Conservation (phyloP, 2,113 vertebrate genomes). For the Eolophus roseicapilla region DNA sequence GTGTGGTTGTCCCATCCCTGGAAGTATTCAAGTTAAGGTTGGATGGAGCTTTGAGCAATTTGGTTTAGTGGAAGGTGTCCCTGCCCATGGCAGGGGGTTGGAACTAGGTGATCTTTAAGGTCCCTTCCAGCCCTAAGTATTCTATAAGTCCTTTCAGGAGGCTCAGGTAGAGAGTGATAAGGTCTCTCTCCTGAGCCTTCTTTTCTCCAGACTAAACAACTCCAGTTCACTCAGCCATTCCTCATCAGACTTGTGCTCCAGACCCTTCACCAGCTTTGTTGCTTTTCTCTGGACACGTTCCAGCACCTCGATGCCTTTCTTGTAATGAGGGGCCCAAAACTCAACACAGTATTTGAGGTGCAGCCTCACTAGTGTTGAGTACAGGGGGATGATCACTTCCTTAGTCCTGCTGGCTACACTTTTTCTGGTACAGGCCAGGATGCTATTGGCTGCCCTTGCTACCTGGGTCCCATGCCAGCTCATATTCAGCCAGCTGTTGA, state of each 20-base stretch:
- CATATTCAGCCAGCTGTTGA: accelerated
- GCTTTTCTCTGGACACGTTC: not conserved
- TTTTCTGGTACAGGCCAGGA: not conserved
- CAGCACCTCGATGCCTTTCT: not conserved
- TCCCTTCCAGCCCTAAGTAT: not conserved
- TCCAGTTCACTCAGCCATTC: not conserved
- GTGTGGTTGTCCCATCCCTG: not conserved
- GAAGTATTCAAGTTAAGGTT: not conserved
- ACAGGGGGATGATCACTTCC: not conserved
- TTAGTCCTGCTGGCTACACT: not conserved
- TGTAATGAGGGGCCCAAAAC: not conserved
- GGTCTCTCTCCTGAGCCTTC: not conserved
- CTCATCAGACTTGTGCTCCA: not conserved
- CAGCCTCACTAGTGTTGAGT: not conserved
- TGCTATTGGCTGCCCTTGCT: not conserved
- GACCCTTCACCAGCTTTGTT: not conserved
- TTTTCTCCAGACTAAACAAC: not conserved
- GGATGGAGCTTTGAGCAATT: not conserved
- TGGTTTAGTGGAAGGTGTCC: not conserved
- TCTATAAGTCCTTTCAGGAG: not conserved
- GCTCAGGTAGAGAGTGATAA: accelerated
- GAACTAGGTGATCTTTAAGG: not conserved
- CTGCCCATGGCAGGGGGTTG: too few relatives aligned
- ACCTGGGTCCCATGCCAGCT: not conserved
- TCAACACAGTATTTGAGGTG: not conserved